phyloP scores from a whole-genome alignment of 2,113 vertebrate genomes.

The Thryonomys swinderianus region DNA sequence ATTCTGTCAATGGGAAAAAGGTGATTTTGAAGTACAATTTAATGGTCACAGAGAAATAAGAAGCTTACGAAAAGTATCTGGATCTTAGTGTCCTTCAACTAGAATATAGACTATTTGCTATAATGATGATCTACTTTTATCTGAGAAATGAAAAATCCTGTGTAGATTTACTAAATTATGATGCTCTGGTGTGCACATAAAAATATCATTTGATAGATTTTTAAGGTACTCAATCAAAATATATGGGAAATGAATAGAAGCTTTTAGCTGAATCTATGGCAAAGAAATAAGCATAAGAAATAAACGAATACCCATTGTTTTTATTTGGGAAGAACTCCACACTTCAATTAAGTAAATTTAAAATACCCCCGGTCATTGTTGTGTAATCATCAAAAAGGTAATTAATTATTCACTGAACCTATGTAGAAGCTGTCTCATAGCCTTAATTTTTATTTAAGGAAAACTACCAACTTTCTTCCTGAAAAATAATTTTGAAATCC shows the following conservation, averaged over 20 bases:
- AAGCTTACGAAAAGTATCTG: constrained; percentile 49
- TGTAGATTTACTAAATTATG: constrained; percentile 20
- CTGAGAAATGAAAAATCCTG: neutral
- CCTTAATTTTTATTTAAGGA: neutral
- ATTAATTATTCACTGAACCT: neutral
- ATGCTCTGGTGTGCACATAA: neutral
- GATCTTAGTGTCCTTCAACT: constrained; percentile 27
- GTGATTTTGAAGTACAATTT: constrained; percentile 77
- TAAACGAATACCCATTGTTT: neutral
- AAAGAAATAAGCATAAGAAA: constrained; percentile 32
- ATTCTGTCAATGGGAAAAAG: constrained; percentile 74
- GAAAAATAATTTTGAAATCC: neutral
- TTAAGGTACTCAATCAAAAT: neutral
- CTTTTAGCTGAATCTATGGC: constrained; percentile 22
- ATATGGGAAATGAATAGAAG: neutral
- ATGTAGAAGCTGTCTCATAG: neutral
- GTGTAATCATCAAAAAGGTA: neutral
- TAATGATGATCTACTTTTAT: neutral
- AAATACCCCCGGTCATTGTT: neutral
- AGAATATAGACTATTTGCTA: neutral
- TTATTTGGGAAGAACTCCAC: neutral
- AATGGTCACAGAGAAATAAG: constrained; percentile 74
- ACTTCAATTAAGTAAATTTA: constrained; percentile 2
- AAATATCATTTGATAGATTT: neutral
- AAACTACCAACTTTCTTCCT: neutral